These are phyloP conservation scores for Myopa testacea DNA, from an alignment of 2,888 invertebrate species.

Conservation along the genomic window DNA sequence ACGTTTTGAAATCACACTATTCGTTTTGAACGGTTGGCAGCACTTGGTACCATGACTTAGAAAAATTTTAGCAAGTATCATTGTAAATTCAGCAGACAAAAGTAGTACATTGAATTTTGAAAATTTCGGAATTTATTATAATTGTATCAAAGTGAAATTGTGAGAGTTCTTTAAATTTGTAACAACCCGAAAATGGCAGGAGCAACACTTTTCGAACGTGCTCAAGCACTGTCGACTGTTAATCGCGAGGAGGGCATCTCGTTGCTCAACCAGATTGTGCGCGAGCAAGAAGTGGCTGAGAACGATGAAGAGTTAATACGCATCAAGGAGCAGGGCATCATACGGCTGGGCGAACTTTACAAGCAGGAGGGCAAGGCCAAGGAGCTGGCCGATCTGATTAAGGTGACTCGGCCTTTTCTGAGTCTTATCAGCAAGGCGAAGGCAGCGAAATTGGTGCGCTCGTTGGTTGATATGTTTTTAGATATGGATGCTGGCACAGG, in stretches of 20 bases:
- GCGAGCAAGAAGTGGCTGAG: constrained; percentile 80
- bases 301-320: constrained; percentile 92
- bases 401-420: constrained; percentile 94
- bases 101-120: constrained; percentile 38
- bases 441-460: constrained; percentile 97
- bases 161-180: constrained; percentile 22
- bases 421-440: constrained; percentile 97
- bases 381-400: constrained; percentile 91
- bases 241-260: constrained; percentile 82
- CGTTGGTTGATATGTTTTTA: constrained; percentile 96
- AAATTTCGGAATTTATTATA: neutral
- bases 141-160: neutral
- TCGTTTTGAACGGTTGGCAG: constrained; percentile 47
- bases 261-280: constrained; percentile 81
- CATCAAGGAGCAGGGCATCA: constrained; percentile 92
- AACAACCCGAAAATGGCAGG: constrained; percentile 78
- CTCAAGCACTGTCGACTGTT: constrained; percentile 80
- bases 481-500: constrained; percentile 97
- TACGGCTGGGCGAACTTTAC: constrained; percentile 91
- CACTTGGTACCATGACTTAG: constrained; percentile 61
- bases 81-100: constrained; percentile 44
- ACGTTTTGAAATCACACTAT: neutral
- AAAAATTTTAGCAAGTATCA: constrained; percentile 50
- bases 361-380: constrained; percentile 95
- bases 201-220: constrained; percentile 89